These are phyloP conservation scores for Fragum whitleyi DNA, from an alignment of 2,888 invertebrate genomes.

Conservation along the genomic window DNA sequence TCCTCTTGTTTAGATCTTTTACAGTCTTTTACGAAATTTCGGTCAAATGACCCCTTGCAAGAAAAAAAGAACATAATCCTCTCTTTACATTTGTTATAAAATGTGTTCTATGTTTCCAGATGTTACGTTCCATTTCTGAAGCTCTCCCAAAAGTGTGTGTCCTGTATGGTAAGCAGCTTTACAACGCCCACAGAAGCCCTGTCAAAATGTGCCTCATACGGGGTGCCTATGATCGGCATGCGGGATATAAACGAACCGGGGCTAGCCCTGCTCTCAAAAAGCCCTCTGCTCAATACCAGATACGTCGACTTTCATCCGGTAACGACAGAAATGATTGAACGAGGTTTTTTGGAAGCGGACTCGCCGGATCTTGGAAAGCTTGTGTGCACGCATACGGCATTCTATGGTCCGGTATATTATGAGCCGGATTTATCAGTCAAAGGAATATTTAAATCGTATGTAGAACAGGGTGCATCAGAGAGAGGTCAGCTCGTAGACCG, in stretches of 20 bases:
- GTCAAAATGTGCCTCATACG: conserved; percentile 33
- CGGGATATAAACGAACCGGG: conserved; percentile 47
- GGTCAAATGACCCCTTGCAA: too few species aligned
- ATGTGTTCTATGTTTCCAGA: background rate
- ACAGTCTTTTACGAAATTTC: too few species aligned
- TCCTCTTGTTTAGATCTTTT: too few species aligned
- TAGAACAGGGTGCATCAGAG: conserved; percentile 44
- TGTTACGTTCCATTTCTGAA: conserved; percentile 26
- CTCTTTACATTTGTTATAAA: too few species aligned
- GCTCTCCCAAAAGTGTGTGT: conserved; percentile 44
- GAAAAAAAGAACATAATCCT: too few species aligned
- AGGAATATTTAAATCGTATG: conserved; percentile 25
- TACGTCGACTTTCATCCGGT: conserved; percentile 46
- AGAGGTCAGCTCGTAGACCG: conserved; percentile 36
- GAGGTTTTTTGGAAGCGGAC: conserved; percentile 49
- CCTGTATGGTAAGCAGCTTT: conserved; percentile 25
- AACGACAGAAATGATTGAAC: conserved; percentile 37
- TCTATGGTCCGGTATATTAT: conserved; percentile 14
- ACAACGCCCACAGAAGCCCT: background rate
- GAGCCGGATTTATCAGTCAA: conserved; percentile 25
- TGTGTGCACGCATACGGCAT: conserved; percentile 47
- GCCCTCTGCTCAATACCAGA: conserved; percentile 32
- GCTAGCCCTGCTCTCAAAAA: conserved; percentile 44
- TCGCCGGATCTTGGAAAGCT: conserved; percentile 41
- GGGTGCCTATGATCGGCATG: conserved; percentile 27